Evolutionary conservation across 1,140 invertebrate genomes (phyloP), one percentile per base, ranked within the genome.

Genomic region (Sarcophaga bullata): DNA sequence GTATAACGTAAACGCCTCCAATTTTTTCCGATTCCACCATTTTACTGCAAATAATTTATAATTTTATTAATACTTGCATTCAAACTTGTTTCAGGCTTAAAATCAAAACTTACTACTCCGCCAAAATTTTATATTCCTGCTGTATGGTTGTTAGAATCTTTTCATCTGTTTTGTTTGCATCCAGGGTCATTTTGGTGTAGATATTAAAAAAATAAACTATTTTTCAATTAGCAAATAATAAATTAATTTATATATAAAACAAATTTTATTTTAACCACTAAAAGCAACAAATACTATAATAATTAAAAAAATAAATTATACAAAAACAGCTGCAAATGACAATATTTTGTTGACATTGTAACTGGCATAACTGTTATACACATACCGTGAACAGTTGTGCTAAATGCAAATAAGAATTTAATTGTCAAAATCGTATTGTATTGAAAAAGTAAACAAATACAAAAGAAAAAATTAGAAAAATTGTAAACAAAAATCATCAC

Each of bases 1-100:
- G 97, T 90, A 98, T 96, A 6, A 97, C 95, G 92, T 98, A 98
- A 83, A 98, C 93, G 73, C 97, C 97, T 86, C 94, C 94, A 54
- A 98, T 90, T 89, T 96, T 95, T 91, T 97, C 95, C 81, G 94
- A 95, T 87, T 95, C 94, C 80, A 97, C 91, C 92, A 96, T 94
- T 89, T 96, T 95, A 90, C 96, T 97, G 86, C 85, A 94, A 93
- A 84, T 87, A 85, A 88, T 76, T n/a, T 73, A 52, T 52, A 37
- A 58, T 17, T 48, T 82, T 5, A 47, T 58, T 82, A 13, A 17
- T 50, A 82, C 73, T 17, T 72, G 17, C 49, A 47, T 80, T 49
- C 50, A 19, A 19, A 9, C 8, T 9, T 62, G 47, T 11, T 73
- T 19, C 10, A n/a, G 13, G 54, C 1, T 37, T 37, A 37, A n/a